These are phyloP conservation scores for Malaclemys terrapin DNA, from an alignment of 2,113 vertebrate species.

Conservation along the genomic window DNA sequence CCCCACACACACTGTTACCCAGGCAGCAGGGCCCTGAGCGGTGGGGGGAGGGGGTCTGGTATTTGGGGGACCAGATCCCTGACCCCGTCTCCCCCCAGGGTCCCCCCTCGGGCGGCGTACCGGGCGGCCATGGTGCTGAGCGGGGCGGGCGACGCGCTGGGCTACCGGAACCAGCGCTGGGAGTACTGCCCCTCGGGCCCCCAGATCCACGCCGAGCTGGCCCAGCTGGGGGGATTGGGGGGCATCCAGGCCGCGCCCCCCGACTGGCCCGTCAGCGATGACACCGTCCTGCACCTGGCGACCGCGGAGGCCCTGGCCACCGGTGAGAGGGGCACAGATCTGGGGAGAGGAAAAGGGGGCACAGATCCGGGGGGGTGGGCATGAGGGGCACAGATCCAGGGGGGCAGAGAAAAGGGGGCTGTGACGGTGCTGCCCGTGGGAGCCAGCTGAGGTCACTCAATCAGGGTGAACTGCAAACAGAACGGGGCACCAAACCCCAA, in stretches of 20 bases:
- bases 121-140: constrained; percentile 87
- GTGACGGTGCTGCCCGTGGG: too few relatives aligned
- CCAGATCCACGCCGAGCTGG: constrained; percentile 83
- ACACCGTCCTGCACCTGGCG: constrained; percentile 87
- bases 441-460: too few relatives aligned
- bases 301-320: constrained; percentile 86
- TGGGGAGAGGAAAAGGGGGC: too few relatives aligned
- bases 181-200: constrained; percentile 85
- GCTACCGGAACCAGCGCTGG: constrained; percentile 84
- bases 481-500: too few relatives aligned
- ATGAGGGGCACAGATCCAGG: neutral
- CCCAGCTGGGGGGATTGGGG: constrained; percentile 80
- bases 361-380: neutral
- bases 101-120: constrained; percentile 74
- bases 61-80: too few relatives aligned
- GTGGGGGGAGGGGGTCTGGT: neutral
- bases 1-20: too few relatives aligned
- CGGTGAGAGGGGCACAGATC: constrained; percentile 61
- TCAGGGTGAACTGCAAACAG: too few relatives aligned
- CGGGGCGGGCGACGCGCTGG: constrained; percentile 85
- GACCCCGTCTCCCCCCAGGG: constrained; percentile 4
- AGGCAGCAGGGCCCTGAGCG: too few relatives aligned
- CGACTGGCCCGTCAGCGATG: constrained; percentile 88
- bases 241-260: constrained; percentile 80
- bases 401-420: too few relatives aligned